Percentiles rank a stretch among this genome's conserved stretches.
Evolutionary conservation across 2,113 vertebrate genomes (phyloP).

Genomic region (Rafetus swinhoei): DNA sequence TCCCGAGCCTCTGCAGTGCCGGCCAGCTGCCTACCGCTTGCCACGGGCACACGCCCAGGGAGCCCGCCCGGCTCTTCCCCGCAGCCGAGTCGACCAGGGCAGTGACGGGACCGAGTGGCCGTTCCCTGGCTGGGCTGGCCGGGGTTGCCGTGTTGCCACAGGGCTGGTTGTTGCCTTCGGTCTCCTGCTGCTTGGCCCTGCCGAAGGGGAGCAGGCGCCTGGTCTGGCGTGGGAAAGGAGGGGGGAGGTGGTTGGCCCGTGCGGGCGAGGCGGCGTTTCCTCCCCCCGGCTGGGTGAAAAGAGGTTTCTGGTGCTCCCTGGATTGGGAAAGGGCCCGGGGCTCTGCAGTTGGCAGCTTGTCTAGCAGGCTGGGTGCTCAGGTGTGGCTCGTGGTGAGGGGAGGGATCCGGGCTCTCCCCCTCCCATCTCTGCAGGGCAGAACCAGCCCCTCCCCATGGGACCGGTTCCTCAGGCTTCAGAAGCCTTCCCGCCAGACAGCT

Average conservation of each 20-base stretch:
- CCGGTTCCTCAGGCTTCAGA: not conserved
- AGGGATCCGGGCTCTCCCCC: not conserved
- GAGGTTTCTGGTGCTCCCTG: not conserved
- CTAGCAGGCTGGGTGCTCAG: not conserved
- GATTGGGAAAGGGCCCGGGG: not conserved
- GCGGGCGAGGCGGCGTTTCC: not conserved
- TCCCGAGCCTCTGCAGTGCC: not conserved
- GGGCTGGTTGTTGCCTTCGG: not conserved
- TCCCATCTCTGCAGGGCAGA: not conserved
- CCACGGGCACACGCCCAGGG: not conserved
- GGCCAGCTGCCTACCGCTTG: not conserved
- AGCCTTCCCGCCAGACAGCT: not conserved
- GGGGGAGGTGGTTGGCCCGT: not conserved
- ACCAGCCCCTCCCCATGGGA: not conserved
- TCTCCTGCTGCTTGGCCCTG: not conserved
- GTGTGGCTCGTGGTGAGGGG: not conserved
- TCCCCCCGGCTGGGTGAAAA: not conserved
- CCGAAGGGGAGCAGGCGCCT: not conserved
- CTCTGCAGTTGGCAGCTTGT: not conserved
- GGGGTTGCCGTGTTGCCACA: not conserved
- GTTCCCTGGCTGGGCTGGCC: not conserved
- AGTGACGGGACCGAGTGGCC: not conserved
- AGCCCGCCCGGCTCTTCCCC: not conserved
- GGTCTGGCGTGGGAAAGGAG: not conserved
- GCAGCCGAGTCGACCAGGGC: not conserved